These are phyloP conservation scores for Zhuqinia jingwanae DNA, from an alignment of 2,888 invertebrate species.

Conservation along the genomic window DNA sequence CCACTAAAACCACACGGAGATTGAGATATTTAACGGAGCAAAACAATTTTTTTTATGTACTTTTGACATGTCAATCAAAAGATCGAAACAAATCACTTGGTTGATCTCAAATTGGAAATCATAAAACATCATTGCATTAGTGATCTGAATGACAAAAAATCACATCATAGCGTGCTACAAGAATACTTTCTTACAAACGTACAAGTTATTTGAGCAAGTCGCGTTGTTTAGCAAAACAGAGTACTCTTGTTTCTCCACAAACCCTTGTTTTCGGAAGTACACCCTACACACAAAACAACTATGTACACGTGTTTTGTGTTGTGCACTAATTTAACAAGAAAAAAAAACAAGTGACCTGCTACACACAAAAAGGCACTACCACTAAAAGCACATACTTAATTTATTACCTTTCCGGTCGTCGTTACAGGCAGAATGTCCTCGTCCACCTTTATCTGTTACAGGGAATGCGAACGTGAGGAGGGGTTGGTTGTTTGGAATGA, in stretches of 20 bases:
- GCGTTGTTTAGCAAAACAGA: no score
- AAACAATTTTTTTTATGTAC: no score
- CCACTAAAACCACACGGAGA: no score
- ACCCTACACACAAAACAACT: not conserved
- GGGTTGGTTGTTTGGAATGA: not conserved
- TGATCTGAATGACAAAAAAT: no score
- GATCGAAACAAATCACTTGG: no score
- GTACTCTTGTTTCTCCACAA: conserved; percentile 20
- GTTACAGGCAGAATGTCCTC: conserved; percentile 9
- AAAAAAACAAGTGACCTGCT: not conserved
- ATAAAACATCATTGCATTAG: no score
- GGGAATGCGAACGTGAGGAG: conserved; percentile 8
- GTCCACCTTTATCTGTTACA: conserved; percentile 26
- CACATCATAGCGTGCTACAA: no score
- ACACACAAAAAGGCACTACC: not conserved
- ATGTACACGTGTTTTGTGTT: conserved; percentile 11
- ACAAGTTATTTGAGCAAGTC: no score
- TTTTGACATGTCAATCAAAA: no score
- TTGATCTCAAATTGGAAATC: no score
- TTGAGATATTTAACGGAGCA: no score
- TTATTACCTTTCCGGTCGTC: conserved; percentile 45
- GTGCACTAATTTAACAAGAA: not conserved
- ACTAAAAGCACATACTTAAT: conserved; percentile 61
- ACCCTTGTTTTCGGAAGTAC: conserved; percentile 24
- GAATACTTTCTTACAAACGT: no score